A percentile compares a stretch with the other conserved stretches of the same genome.
phyloP scores from a whole-genome alignment of 2,888 invertebrate species.

The Netelia melanura region DNA sequence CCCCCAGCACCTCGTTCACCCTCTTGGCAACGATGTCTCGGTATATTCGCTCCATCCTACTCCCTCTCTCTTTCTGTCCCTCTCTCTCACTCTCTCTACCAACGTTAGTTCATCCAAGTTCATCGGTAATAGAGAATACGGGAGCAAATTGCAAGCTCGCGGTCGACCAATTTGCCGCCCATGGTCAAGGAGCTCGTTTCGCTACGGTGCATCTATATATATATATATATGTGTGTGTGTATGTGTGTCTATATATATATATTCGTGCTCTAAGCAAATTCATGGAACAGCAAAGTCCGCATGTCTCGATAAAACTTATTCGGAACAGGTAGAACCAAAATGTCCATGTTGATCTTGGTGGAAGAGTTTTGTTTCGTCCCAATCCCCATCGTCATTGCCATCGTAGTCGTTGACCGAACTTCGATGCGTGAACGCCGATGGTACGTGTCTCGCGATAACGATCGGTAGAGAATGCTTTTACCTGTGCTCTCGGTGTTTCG shows the following conservation, averaged over 20 bases:
- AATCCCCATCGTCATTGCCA: neutral
- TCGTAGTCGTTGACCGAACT: conserved; percentile 12
- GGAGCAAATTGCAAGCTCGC: conserved; percentile 72
- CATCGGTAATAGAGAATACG: conserved; percentile 72
- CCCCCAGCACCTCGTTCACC: conserved; percentile 26
- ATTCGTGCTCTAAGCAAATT: conserved; percentile 46
- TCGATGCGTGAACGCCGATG: neutral
- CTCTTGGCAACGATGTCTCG: conserved; percentile 69
- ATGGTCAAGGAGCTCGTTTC: conserved; percentile 70
- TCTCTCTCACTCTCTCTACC: conserved; percentile 25
- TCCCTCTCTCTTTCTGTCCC: conserved; percentile 5
- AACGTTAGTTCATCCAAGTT: conserved; percentile 71
- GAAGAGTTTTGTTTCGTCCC: conserved; percentile 17
- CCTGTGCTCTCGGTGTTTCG: conserved; percentile 25
- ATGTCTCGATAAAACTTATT: conserved; percentile 39
- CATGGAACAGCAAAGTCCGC: conserved; percentile 47
- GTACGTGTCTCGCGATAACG: neutral
- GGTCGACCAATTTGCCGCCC: conserved; percentile 71
- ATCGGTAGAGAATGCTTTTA: conserved; percentile 24
- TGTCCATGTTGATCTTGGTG: conserved; percentile 36
- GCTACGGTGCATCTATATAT: conserved; percentile 29
- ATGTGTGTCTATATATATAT: conserved; percentile 8
- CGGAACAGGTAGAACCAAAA: conserved; percentile 23
- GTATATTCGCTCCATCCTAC: conserved; percentile 63
- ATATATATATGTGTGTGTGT: neutral